Evolutionary conservation across 2,797 vertebrate species (phyloP).

Genomic region (Sebastes nivosus): DNA sequence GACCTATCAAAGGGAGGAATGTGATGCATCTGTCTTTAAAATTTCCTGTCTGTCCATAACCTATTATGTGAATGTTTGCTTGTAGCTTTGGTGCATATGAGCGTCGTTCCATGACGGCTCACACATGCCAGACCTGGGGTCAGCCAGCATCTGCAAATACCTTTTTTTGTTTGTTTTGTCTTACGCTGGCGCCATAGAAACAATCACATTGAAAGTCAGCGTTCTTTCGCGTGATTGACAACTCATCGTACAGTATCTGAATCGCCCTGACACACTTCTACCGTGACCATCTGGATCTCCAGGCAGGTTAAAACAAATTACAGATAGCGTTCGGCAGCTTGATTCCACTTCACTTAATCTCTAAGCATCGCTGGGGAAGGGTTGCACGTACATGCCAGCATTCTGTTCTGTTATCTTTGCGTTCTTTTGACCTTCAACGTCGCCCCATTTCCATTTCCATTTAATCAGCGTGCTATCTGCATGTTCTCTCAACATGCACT

Average conservation of each 20-base stretch:
- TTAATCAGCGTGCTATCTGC: neutral
- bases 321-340: neutral
- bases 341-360: neutral
- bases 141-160: neutral
- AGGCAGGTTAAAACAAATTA: constrained; percentile 12
- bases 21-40: constrained; percentile 1
- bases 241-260: neutral
- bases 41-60: constrained; percentile 19
- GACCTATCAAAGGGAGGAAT: constrained; percentile 35
- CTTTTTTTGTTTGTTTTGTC: neutral
- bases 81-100: neutral
- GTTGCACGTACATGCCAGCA: neutral
- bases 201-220: neutral
- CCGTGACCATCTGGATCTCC: neutral
- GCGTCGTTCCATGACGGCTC: neutral
- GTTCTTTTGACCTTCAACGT: no score
- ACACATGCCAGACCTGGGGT: neutral
- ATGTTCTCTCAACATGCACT: neutral
- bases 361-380: neutral
- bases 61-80: neutral
- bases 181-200: neutral
- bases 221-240: neutral
- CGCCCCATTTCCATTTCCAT: neutral
- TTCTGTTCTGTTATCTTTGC: neutral
- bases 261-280: neutral